A percentile compares a stretch with the other conserved stretches of the same genome.
Conservation (phyloP, 2,113 vertebrate species). For the Oenanthe melanoleuca region DNA sequence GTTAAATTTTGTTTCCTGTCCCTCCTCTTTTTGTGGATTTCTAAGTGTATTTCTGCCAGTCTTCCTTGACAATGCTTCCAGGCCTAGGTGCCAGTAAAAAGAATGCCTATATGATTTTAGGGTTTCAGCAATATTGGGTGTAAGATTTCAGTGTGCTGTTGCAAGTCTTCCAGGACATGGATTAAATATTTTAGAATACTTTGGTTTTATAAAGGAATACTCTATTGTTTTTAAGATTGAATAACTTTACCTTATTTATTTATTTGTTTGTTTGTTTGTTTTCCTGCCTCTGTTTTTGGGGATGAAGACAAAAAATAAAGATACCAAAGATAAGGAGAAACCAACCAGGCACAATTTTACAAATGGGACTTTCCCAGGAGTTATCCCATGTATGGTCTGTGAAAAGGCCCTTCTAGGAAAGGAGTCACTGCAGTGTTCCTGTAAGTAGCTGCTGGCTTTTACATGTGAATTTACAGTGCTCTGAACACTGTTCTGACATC, state of each 20-base stretch:
- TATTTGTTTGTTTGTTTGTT: neutral
- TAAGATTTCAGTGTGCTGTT: neutral
- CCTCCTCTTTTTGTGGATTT: neutral
- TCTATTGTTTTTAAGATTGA: neutral
- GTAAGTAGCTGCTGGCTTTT: slow-evolving; percentile 76
- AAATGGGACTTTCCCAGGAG: slow-evolving; percentile 80
- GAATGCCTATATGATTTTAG: neutral
- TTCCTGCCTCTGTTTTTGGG: slow-evolving; percentile 28
- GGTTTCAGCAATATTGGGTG: neutral
- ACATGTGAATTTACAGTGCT: neutral
- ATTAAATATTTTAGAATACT: neutral
- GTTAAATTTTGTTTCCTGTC: neutral
- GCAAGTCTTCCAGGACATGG: neutral
- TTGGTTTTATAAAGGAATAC: neutral
- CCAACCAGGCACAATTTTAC: slow-evolving; percentile 84
- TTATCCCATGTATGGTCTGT: slow-evolving; percentile 84
- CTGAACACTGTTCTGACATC: neutral
- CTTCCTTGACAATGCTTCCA: neutral
- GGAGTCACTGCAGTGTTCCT: slow-evolving; percentile 87
- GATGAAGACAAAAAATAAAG: slow-evolving; percentile 89
- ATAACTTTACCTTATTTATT: neutral
- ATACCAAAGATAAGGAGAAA: slow-evolving; percentile 88
- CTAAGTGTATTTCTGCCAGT: neutral
- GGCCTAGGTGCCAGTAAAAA: neutral
- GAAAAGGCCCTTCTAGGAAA: slow-evolving; percentile 87